A percentile compares a stretch with the other conserved stretches of the same genome.
These are phyloP conservation scores for Tortricodes alternella DNA, from an alignment of 2,888 invertebrate species.

Conservation along the genomic window DNA sequence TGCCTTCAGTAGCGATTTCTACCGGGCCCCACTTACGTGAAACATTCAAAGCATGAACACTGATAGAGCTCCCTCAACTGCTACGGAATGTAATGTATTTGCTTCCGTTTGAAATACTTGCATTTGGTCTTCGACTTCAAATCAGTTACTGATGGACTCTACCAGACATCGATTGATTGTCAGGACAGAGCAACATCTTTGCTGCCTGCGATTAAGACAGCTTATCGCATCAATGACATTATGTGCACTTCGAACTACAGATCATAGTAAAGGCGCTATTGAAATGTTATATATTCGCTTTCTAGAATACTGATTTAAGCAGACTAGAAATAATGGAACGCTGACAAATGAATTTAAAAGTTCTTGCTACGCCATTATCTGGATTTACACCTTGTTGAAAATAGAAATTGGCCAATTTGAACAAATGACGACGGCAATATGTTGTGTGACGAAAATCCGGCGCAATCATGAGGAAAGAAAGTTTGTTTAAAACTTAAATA, in stretches of 20 bases:
- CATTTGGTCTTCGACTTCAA: slow-evolving; percentile 35
- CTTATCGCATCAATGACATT: slow-evolving; percentile 10
- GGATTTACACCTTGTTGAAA: slow-evolving; percentile 29
- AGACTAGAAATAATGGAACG: background rate
- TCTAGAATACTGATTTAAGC: slow-evolving; percentile 4
- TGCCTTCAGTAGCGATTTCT: slow-evolving; percentile 11
- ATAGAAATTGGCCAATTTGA: slow-evolving; percentile 34
- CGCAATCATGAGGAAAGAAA: slow-evolving; percentile 13
- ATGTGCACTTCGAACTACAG: slow-evolving; percentile 16
- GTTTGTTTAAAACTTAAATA: slow-evolving; percentile 36
- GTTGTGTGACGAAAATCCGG: background rate
- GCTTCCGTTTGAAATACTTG: slow-evolving; percentile 32
- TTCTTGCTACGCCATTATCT: slow-evolving; percentile 13
- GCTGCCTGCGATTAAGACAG: slow-evolving; percentile 10
- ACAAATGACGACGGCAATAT: slow-evolving; percentile 14
- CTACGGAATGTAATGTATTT: slow-evolving; percentile 35
- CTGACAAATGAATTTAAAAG: slow-evolving; percentile 13
- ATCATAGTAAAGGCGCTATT: slow-evolving; percentile 7
- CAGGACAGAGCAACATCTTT: slow-evolving; percentile 17
- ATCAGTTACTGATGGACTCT: slow-evolving; percentile 28
- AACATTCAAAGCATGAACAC: background rate
- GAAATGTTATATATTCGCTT: slow-evolving; percentile 13
- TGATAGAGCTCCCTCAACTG: slow-evolving; percentile 36
- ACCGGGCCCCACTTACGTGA: background rate
- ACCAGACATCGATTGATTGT: slow-evolving; percentile 25